Percentiles rank a stretch among this genome's conserved stretches.
Evolutionary conservation across 2,797 vertebrate species (phyloP).

Genomic region (Gallinago solitaria): DNA sequence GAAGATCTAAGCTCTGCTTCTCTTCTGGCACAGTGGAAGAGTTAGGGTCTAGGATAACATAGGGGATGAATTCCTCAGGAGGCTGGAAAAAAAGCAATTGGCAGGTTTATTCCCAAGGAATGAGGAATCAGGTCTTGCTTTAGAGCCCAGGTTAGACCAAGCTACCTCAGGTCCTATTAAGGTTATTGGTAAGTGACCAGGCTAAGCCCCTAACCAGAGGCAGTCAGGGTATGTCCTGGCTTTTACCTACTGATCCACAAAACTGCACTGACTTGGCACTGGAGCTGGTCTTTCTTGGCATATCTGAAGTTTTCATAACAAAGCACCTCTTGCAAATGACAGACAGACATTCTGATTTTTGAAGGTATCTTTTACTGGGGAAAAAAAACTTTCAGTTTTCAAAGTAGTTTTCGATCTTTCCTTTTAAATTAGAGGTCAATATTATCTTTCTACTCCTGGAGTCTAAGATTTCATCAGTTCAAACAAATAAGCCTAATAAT

Average conservation of each 20-base stretch:
- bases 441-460: not conserved
- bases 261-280: not conserved
- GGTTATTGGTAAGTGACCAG: not conserved
- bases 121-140: not conserved
- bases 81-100: not conserved
- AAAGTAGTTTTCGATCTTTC: not conserved
- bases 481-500: constrained; percentile 20
- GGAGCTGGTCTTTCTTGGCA: not conserved
- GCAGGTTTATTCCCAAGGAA: not conserved
- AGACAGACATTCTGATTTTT: not conserved
- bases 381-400: not conserved
- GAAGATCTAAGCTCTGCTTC: not conserved
- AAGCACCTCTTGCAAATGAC: not conserved
- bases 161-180: not conserved
- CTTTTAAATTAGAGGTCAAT: not conserved
- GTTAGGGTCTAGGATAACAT: not conserved
- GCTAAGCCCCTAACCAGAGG: not conserved
- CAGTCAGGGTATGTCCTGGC: not conserved
- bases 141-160: not conserved
- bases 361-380: not conserved
- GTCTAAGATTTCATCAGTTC: constrained; percentile 32
- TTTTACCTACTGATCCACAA: not conserved
- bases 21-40: not conserved
- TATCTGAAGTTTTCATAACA: not conserved
- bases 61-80: not conserved